These are phyloP conservation scores for Aurelia sp. DNA, from an alignment of 30 jellyfish, hydroid and myxozoan genomes.

Conservation along the genomic window DNA sequence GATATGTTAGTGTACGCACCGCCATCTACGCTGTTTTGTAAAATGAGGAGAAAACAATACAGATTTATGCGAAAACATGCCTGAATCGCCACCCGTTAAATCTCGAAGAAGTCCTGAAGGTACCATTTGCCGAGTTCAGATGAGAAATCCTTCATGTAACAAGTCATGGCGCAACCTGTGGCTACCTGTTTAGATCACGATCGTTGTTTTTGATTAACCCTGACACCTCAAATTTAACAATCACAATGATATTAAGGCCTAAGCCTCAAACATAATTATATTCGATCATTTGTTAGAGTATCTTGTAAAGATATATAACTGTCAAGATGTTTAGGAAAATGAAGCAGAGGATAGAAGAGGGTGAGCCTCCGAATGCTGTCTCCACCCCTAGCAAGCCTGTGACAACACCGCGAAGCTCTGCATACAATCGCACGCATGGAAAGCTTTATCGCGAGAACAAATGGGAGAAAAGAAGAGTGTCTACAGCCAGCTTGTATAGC, in stretches of 20 bases:
- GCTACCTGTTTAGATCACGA: constrained; percentile 69
- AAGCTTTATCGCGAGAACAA: constrained; percentile 80
- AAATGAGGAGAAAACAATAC: too few species aligned
- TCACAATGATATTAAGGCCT: constrained; percentile 7
- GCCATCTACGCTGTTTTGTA: too few species aligned
- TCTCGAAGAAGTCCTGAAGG: too few species aligned
- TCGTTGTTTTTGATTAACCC: constrained; percentile 59
- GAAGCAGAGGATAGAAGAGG: constrained; percentile 96
- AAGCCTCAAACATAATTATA: background rate
- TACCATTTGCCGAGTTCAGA: background rate
- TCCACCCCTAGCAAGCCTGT: constrained; percentile 40
- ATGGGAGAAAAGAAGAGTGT: constrained; percentile 92
- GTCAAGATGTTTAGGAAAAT: constrained; percentile 81
- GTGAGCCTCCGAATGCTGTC: constrained; percentile 74
- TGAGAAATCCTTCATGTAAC: constrained; percentile 23
- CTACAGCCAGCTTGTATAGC: constrained; percentile 91
- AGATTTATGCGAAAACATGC: too few species aligned
- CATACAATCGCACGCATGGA: constrained; percentile 33
- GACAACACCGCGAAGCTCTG: constrained; percentile 23
- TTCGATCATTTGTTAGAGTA: background rate
- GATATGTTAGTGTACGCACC: too few species aligned
- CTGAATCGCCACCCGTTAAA: too few species aligned
- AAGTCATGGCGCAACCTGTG: constrained; percentile 38
- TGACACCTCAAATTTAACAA: constrained; percentile 21
- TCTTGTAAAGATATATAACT: background rate